Percentiles rank a stretch among this genome's conserved stretches.
Evolutionary conservation across 2,888 invertebrate genomes (phyloP).

Genomic region (Cyrtodaria siliqua): DNA sequence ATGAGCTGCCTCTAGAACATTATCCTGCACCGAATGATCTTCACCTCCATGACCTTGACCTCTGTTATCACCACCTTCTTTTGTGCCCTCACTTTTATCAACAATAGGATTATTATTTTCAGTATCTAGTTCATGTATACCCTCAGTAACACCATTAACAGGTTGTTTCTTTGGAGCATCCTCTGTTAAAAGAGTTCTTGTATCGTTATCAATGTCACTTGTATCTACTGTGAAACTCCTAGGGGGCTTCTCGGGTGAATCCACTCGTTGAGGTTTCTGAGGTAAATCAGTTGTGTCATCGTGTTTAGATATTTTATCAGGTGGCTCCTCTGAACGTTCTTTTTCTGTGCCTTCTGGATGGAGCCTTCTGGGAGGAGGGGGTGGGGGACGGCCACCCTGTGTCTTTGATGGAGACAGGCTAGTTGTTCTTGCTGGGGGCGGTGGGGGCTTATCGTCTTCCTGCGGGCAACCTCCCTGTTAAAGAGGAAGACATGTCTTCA

Average conservation of each 20-base stretch:
- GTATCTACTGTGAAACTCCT: neutral
- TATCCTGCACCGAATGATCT: slow-evolving; percentile 7
- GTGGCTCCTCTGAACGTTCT: slow-evolving; percentile 30
- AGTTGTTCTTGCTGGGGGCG: slow-evolving; percentile 64
- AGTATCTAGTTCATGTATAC: slow-evolving; percentile 4
- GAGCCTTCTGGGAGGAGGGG: slow-evolving; percentile 46
- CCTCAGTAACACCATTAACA: neutral
- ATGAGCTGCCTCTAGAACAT: neutral
- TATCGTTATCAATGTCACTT: slow-evolving; percentile 6
- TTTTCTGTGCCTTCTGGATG: slow-evolving; percentile 10
- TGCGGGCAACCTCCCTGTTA: slow-evolving; percentile 14
- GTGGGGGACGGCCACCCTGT: slow-evolving; percentile 45
- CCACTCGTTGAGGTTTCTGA: slow-evolving; percentile 34
- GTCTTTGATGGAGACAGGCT: slow-evolving; percentile 54
- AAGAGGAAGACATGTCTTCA: neutral
- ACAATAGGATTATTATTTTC: slow-evolving; percentile 32
- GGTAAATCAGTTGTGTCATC: slow-evolving; percentile 29
- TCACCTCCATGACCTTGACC: neutral
- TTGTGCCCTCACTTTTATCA: slow-evolving; percentile 10
- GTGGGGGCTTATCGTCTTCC: slow-evolving; percentile 58
- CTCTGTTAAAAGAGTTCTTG: neutral
- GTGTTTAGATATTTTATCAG: slow-evolving; percentile 37
- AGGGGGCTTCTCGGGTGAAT: slow-evolving; percentile 11
- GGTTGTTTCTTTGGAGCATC: neutral
- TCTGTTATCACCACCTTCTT: neutral